phyloP scores from a whole-genome alignment of 2,113 vertebrate genomes.

The Malurus alboscapulatus region DNA sequence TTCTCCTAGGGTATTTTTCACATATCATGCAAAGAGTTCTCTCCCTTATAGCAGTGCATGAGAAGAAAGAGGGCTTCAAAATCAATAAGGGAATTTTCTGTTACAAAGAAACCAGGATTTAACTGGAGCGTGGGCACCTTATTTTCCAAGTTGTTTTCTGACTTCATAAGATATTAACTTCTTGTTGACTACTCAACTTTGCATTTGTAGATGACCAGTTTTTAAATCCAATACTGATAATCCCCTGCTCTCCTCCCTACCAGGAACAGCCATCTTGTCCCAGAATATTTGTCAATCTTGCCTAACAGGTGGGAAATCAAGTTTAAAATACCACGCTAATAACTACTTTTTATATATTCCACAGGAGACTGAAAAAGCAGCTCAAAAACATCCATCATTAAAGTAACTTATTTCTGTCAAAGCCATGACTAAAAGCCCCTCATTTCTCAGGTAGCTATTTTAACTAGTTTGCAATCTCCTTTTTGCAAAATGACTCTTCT shows the following conservation, averaged over 20 bases:
- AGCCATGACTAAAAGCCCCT: not conserved
- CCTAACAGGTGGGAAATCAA: not conserved
- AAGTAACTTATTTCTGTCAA: not conserved
- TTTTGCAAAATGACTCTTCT: not conserved
- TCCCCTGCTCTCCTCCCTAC: not conserved
- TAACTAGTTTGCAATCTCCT: not conserved
- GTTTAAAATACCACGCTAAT: not conserved
- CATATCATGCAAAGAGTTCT: not conserved
- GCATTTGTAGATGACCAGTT: not conserved
- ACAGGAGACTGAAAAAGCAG: not conserved
- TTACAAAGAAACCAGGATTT: not conserved
- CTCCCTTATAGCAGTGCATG: not conserved
- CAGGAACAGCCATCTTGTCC: not conserved
- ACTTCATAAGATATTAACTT: not conserved
- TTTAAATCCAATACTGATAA: not conserved
- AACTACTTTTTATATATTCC: not conserved
- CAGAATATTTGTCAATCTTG: not conserved
- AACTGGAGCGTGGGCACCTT: rapidly evolving
- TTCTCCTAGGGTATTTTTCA: not conserved
- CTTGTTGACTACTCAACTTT: not conserved
- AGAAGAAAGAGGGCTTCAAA: not conserved
- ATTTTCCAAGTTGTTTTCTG: not conserved
- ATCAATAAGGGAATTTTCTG: not conserved
- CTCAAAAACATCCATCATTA: not conserved
- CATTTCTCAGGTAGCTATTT: not conserved